These are phyloP conservation scores for Nycticorax nycticorax DNA, from an alignment of 2,113 vertebrate species.

Conservation along the genomic window DNA sequence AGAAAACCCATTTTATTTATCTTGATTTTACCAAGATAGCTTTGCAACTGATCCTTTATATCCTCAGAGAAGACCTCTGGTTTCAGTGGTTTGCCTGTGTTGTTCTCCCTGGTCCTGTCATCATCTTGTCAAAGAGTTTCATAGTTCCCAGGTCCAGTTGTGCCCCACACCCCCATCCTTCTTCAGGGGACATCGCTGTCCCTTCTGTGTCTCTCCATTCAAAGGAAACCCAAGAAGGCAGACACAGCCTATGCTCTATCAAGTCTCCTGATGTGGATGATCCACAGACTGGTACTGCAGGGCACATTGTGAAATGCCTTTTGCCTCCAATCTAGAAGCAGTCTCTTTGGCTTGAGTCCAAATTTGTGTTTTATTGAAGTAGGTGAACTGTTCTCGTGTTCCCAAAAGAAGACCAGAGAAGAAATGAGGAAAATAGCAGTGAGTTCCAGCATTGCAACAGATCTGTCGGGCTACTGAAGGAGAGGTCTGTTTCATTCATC, in stretches of 20 bases:
- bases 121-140: not conserved
- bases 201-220: not conserved
- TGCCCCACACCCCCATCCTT: not conserved
- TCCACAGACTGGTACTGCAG: not conserved
- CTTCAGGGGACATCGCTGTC: not conserved
- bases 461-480: not conserved
- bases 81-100: not conserved
- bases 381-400: not conserved
- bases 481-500: conserved; percentile 3
- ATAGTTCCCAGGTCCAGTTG: not conserved
- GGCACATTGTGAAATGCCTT: not conserved
- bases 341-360: not conserved
- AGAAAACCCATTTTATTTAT: not conserved
- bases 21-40: not conserved
- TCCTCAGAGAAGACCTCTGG: not conserved
- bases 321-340: not conserved
- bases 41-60: not conserved
- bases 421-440: not conserved
- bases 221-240: not conserved
- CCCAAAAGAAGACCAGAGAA: not conserved
- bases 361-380: not conserved
- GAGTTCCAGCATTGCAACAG: not conserved
- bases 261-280: not conserved
- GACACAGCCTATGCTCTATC: not conserved
- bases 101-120: not conserved